phyloP scores from a whole-genome alignment of 2,797 vertebrate genomes.

The Mallotus villosus region DNA sequence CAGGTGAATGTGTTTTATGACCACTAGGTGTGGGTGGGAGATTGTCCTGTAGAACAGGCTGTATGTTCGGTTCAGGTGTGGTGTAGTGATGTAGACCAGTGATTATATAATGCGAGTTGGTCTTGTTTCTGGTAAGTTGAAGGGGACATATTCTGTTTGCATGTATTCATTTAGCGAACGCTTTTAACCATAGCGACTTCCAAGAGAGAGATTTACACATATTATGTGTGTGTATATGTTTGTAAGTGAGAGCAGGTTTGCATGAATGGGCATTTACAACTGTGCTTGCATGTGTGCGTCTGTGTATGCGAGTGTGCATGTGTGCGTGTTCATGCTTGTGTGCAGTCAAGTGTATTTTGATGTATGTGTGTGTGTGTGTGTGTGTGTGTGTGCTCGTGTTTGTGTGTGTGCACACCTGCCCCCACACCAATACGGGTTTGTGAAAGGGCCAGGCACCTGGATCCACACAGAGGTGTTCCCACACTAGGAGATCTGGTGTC shows the following conservation, averaged over 20 bases:
- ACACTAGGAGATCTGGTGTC: constrained; percentile 29
- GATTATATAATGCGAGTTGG: no score
- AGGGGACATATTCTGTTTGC: no score
- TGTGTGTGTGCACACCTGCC: constrained; percentile 1
- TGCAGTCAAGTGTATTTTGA: background rate
- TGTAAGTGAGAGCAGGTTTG: background rate
- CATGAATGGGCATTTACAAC: background rate
- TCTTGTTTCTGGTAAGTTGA: no score
- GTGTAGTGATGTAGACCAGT: no score
- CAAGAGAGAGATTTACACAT: no score
- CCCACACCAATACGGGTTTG: constrained; percentile 14
- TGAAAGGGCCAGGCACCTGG: constrained; percentile 27
- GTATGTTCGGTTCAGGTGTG: no score
- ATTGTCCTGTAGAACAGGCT: no score
- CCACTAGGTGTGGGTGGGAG: no score
- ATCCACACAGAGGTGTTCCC: constrained; percentile 27
- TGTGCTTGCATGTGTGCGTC: background rate
- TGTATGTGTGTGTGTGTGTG: constrained; percentile 1
- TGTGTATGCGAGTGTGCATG: background rate
- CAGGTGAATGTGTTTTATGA: no score
- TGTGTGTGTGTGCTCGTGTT: background rate
- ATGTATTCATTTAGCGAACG: no score
- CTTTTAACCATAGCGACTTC: no score
- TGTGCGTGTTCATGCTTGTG: background rate
- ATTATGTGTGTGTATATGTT: no score